Conservation (phyloP, 2,113 vertebrate species). For the Burhinus oedicnemus region DNA sequence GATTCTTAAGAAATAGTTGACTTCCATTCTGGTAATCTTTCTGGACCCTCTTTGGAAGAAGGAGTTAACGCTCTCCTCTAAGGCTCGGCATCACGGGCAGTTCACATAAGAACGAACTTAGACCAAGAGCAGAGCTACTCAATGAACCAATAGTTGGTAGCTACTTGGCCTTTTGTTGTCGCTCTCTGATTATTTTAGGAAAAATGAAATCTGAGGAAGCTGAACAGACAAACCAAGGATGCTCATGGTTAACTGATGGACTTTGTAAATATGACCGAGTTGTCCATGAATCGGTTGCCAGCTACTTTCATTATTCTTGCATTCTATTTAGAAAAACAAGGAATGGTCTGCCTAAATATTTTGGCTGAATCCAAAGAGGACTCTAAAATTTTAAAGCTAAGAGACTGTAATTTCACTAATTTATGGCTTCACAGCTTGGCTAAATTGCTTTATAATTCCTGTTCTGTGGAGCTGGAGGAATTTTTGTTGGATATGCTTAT, state of each 20-base stretch:
- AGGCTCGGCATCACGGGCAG: rapidly evolving
- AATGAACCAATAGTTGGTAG: not conserved
- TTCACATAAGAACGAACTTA: rapidly evolving
- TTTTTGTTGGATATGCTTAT: not conserved
- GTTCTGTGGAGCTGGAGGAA: not conserved
- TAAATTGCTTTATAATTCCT: not conserved
- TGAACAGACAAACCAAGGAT: not conserved
- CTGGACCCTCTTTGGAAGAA: not conserved
- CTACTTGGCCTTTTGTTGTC: not conserved
- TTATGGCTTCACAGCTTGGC: not conserved
- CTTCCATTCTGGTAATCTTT: not conserved
- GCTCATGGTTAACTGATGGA: not conserved
- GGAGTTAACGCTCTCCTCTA: not conserved
- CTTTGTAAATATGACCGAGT: not conserved
- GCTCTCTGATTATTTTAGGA: not conserved
- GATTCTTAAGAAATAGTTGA: not conserved
- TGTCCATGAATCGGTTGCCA: not conserved
- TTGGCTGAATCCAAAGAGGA: not conserved
- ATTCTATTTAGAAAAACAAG: not conserved
- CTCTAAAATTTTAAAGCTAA: not conserved
- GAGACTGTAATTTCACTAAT: not conserved
- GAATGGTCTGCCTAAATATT: not conserved
- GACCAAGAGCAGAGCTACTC: too few species aligned
- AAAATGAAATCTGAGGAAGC: not conserved
- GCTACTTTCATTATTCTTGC: not conserved